phyloP scores from a whole-genome alignment of 2,888 invertebrate species.

The Trypoxylon attenuatum region DNA sequence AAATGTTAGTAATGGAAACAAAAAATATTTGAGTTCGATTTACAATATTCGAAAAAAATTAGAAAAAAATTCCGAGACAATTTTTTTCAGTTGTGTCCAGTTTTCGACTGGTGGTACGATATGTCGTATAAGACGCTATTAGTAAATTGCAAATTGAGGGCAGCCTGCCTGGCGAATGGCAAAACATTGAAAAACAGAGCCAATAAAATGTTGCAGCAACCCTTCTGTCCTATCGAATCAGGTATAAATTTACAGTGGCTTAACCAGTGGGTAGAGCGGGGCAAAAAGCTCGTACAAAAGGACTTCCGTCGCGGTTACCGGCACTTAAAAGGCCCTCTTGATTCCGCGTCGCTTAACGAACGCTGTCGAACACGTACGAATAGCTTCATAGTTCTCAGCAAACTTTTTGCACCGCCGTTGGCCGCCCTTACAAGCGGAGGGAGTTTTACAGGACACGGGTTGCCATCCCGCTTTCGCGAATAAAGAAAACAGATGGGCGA shows the following conservation, averaged over 20 bases:
- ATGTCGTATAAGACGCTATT: too few relatives aligned
- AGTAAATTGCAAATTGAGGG: background rate
- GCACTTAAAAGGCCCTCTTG: constrained; percentile 39
- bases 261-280: constrained; percentile 1
- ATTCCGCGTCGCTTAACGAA: constrained; percentile 41
- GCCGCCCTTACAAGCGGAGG: background rate
- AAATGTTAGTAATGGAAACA: too few relatives aligned
- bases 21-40: too few relatives aligned
- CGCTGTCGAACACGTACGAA: constrained; percentile 48
- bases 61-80: too few relatives aligned
- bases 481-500: background rate
- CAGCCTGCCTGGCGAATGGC: background rate
- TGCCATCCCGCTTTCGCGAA: too few relatives aligned
- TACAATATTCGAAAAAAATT: too few relatives aligned
- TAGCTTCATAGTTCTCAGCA: constrained; percentile 47
- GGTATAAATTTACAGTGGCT: constrained; percentile 39
- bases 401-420: constrained; percentile 24
- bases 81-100: too few relatives aligned
- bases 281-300: constrained; percentile 14
- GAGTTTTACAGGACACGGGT: constrained; percentile 3
- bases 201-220: background rate
- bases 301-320: constrained; percentile 10
- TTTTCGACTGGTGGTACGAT: too few relatives aligned
- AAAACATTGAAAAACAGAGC: background rate
- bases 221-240: too few relatives aligned